Conservation (phyloP, 2,113 vertebrate species). For the Hystrix brachyura region DNA sequence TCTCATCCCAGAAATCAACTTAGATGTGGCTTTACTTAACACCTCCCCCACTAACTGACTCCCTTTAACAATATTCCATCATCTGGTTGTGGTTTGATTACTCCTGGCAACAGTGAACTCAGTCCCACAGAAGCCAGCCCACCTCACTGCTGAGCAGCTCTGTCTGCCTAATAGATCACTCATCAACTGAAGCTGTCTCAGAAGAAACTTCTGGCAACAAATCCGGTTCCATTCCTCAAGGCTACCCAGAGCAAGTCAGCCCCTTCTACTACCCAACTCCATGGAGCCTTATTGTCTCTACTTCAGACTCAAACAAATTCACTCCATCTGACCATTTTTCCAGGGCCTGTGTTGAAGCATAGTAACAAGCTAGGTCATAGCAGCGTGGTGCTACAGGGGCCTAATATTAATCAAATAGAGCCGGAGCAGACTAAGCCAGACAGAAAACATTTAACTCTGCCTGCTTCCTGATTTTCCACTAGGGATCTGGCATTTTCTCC, state of each 20-base stretch:
- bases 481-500: neutral
- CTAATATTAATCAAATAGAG: neutral
- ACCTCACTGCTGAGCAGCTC: neutral
- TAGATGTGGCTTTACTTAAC: neutral
- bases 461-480: neutral
- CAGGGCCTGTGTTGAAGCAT: neutral
- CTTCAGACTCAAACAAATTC: neutral
- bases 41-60: neutral
- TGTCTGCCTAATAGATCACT: neutral
- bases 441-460: neutral
- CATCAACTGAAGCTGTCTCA: neutral
- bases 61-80: neutral
- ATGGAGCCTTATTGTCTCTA: neutral
- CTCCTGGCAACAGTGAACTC: neutral
- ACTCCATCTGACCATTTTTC: neutral
- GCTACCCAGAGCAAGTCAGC: neutral
- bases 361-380: neutral
- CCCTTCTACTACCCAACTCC: neutral
- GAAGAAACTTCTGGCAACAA: neutral
- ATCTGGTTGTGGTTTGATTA: rapidly evolving
- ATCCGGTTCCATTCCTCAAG: neutral
- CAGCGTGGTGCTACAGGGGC: neutral
- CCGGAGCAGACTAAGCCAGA: neutral
- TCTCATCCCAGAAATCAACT: neutral
- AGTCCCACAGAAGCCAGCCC: neutral